Percentiles rank a stretch among this genome's conserved stretches.
Conservation (phyloP, 2,113 vertebrate species). For the Rhineura floridana region DNA sequence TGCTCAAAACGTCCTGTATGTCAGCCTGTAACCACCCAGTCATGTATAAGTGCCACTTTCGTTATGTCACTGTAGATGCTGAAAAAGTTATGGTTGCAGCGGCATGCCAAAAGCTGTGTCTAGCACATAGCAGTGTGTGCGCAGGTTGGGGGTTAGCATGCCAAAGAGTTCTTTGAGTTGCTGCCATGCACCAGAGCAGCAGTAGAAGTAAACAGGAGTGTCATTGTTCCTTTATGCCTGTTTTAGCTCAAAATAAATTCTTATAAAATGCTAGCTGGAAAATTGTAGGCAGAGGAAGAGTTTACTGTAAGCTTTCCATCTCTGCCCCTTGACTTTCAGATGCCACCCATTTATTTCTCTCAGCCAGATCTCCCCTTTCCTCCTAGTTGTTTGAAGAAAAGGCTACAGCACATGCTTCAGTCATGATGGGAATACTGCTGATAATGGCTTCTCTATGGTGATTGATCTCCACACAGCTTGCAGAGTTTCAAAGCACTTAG, state of each 20-base stretch:
- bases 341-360: background rate
- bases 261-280: background rate
- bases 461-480: background rate
- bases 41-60: background rate
- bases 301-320: background rate
- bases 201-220: background rate
- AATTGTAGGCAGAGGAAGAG: background rate
- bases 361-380: background rate
- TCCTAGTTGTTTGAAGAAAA: background rate
- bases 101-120: background rate
- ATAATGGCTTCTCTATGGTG: background rate
- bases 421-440: background rate
- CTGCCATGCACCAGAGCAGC: background rate
- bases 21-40: background rate
- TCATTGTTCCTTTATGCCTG: background rate
- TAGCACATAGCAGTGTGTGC: background rate
- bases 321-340: background rate
- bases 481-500: background rate
- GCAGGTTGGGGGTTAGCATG: background rate
- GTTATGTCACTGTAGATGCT: background rate
- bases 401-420: background rate
- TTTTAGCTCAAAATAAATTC: background rate
- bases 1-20: background rate
- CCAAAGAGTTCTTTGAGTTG: background rate
- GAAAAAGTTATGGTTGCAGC: too few relatives aligned